Evolutionary conservation across 2,113 vertebrate genomes (phyloP), one percentile per base, ranked within the genome.

Genomic region (Cynopterus brachyotis): DNA sequence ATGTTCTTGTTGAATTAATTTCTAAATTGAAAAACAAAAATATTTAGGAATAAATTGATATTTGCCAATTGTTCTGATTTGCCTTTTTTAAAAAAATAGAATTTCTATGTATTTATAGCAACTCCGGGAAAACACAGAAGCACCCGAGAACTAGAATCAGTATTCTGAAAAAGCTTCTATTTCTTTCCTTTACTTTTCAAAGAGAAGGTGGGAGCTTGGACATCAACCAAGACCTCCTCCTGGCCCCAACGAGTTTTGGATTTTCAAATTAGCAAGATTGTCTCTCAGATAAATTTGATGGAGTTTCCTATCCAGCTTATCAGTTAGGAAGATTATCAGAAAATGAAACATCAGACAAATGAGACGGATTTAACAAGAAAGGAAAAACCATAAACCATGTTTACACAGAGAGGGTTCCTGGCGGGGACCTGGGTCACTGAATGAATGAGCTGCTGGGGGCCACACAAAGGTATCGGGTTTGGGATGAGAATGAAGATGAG

Each of bases 361-460:
- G 94, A 93, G 95, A 91, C 98, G 98, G 1, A 4, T 96, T 81
- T 95, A 97, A 98, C 97, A 95, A 98, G 96, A 98, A 98, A 98
- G 97, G 83, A 96, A 97, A 88, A 95, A 85, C 76, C 82, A 87
- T 72, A 98, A 98, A 98, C 83, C 96, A 96, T 96, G 98, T 98
- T 99, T 99, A 99, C 99, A 99, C 98, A 26, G 98, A 98, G 98
- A 97, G 98, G 99, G 99, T 92, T 99, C 97, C 98, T 95, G 98
- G 93, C 97, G 98, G 98, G 99, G 98, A 91, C 97, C 97, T 96
- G 99, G 98, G 98, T 99, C 99, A 99, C 99, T 98, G 99, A 98
- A 98, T 97, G 99, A 98, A 94, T 98, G 98, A 98, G 98, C 98
- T 97, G 98, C 99, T 72, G 98, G 95, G 95, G 98, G 98, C 98